Evolutionary conservation across 1,140 invertebrate species (phyloP).

Genomic region (Heliconius nattereri): DNA sequence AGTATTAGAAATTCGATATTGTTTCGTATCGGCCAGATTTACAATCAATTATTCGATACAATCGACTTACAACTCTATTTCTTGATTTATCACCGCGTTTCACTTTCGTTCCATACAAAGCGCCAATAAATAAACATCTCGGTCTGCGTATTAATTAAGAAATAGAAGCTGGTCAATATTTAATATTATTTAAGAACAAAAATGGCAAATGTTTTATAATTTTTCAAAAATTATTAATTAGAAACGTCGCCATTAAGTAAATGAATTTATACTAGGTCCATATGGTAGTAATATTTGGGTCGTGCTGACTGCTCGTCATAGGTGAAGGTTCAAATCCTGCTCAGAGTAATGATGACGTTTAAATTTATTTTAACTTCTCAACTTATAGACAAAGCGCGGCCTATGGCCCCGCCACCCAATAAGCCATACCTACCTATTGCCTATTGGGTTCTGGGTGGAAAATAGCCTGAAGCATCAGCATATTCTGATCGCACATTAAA

Average conservation of each 20-base stretch:
- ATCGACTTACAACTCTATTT: constrained; percentile 55
- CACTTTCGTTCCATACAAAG: constrained; percentile 48
- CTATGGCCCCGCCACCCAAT: too few species aligned
- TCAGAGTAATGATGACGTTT: neutral
- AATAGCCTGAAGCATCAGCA: too few species aligned
- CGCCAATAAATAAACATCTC: constrained; percentile 1
- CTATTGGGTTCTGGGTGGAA: too few species aligned
- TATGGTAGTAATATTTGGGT: too few species aligned
- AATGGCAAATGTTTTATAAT: neutral
- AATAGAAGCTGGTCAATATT: neutral
- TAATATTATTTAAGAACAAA: neutral
- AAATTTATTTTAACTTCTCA: too few species aligned
- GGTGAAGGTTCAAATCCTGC: too few species aligned
- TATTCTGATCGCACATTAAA: too few species aligned
- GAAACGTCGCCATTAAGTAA: neutral
- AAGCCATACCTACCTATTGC: too few species aligned
- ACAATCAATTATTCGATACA: constrained; percentile 57
- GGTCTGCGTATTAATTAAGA: constrained; percentile 8
- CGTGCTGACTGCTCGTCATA: too few species aligned
- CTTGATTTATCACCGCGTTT: constrained; percentile 51
- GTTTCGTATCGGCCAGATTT: constrained; percentile 53
- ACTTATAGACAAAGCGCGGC: too few species aligned
- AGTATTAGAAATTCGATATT: constrained; percentile 52
- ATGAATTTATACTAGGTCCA: neutral
- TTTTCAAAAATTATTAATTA: neutral